Base-by-base conservation (phyloP, 2,888 invertebrate species). In the Brachycybe producta region DNA sequence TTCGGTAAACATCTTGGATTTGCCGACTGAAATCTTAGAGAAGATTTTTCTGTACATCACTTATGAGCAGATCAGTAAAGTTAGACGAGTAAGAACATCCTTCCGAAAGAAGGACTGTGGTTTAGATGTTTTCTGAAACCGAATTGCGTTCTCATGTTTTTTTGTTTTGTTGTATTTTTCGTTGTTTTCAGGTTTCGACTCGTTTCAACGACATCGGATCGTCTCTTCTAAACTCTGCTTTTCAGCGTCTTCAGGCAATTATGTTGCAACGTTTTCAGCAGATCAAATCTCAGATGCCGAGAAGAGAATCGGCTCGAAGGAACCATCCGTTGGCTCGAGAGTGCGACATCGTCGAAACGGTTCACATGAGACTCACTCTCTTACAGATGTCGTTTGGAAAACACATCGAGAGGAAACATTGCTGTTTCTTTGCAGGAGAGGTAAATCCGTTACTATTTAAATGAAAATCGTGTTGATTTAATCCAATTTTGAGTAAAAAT, bases 361-460 rank as follows among this genome's bases (percentile, higher is more conserved):
- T 91, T 57, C 87, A 91, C 63, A 92, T 91, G 82, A 76, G 91
- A 57, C 75, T 92, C 45, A 87, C 87, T 48, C 71, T 92, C 51
- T 72, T 92, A 54, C 87, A 88, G 69, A 91, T 91, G 90, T 84
- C 88, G 19, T 88, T 90, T 71, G 87, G 87, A 46, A 91, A 91
- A 70, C 90, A 91, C 66, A 90, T 92, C 64, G 90, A 91, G 66
- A 76, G 85, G 60, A 86, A 84, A 64, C 84, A 90, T 64, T 87
- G 87, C 66, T 91, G 90, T 70, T 92, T 92, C 69, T 91, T 92
- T 64, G 87, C 91, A 41, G 91, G 91, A 67, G 88, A 87, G 75
- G 86, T 86, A 72, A 73, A 68, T 66, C n/a, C n/a, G n/a, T 86
- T 30, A 11, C 58, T 28, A 50, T 67, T 23, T 86, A 72, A 73